phyloP scores from a whole-genome alignment of 2,113 vertebrate genomes.

The Malurus alboscapulatus region DNA sequence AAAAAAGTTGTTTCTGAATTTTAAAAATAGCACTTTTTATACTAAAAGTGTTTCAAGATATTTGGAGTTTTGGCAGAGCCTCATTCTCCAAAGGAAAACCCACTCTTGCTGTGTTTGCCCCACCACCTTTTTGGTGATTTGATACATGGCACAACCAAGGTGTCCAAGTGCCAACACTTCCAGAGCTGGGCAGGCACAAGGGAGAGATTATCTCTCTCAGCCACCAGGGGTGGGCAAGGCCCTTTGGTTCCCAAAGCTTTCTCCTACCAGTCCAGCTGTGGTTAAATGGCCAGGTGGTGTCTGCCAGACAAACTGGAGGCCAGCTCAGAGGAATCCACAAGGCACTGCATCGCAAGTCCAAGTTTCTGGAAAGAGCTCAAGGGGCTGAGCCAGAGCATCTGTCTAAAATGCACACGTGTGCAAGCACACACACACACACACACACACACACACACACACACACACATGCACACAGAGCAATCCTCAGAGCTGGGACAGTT shows the following conservation, averaged over 20 bases:
- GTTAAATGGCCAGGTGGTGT: background rate
- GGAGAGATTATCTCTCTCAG: background rate
- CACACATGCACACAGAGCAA: background rate
- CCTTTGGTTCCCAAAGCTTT: background rate
- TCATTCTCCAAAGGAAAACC: background rate
- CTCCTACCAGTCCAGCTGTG: background rate
- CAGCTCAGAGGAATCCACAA: background rate
- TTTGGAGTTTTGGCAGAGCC: background rate
- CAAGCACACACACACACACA: no score
- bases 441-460: background rate
- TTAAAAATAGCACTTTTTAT: background rate
- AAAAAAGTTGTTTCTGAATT: background rate
- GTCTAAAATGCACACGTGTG: background rate
- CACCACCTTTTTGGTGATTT: background rate
- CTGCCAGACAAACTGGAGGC: background rate
- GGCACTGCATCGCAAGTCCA: background rate
- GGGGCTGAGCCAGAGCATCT: background rate
- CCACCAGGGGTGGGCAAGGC: background rate
- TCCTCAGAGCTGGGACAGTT: conserved; percentile 27
- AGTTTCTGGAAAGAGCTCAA: background rate
- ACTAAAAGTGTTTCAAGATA: background rate
- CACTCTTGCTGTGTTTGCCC: accelerated
- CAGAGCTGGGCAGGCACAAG: background rate
- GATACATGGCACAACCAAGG: accelerated
- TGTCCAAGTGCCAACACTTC: background rate